Base-by-base conservation (phyloP, 2,888 invertebrate genomes). In the Rhopalosiphum nymphaeae region DNA sequence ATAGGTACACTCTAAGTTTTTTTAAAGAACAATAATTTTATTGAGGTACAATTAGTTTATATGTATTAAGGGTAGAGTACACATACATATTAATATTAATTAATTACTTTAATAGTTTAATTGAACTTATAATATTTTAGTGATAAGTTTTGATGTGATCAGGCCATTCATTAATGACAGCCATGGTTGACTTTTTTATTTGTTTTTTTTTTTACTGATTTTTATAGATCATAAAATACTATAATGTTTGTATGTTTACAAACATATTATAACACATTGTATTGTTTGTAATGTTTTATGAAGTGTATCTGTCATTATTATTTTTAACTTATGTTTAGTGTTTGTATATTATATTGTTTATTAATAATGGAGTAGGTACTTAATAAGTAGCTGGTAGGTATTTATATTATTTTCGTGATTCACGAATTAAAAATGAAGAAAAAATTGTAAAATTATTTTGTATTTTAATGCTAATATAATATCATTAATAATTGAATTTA, bases 281-380 rank as follows among this genome's bases (percentile, higher is more conserved):
- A n/a, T n/a, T n/a, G n/a, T n/a, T n/a, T n/a, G n/a, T 44, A 44
- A n/a, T 16, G 5, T 16, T 67, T 67, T 67, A 5, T 67, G 5
- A 67, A n/a, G n/a, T 67, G 67, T 67, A 67, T 61, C 13, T 13
- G n/a, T 61, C 13, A 61, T 67, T 67, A n/a, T 67, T n/a, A n/a
- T 67, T 67, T 67, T 67, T 67, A 67, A n/a, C n/a, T 16, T 67
- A n/a, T 67, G 5, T 67, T n/a, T 67, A n/a, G n/a, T n/a, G 67
- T 67, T 67, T n/a, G 16, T 5, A n/a, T 53, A 49, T 11, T 49
- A 53, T 53, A 21, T 53, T 53, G 53, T 67, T 67, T 67, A 7
- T 16, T n/a, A 67, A 67, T 67, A 67, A 67, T n/a, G 67, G n/a
- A 67, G 67, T 67, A 67, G 67, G n/a, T 67, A 67, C 67, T 67